Conservation (phyloP, 2,113 vertebrate species). For the Microcebus murinus region DNA sequence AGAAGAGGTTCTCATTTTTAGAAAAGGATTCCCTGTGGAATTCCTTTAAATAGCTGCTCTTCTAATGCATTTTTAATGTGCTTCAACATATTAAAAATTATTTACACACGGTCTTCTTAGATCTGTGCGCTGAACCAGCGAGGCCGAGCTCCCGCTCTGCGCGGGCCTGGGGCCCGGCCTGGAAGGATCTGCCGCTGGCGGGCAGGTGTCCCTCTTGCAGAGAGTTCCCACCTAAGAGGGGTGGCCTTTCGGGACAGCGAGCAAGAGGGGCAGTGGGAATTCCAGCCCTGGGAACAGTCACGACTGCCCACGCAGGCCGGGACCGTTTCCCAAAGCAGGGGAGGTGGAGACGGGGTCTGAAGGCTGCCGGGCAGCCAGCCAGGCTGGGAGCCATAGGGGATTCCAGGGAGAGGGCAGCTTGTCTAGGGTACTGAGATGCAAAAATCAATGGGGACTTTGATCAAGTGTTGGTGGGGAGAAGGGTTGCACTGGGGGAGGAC, state of each 20-base stretch:
- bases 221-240: background rate
- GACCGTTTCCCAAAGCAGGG: background rate
- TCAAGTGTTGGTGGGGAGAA: rapidly evolving
- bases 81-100: constrained; percentile 12
- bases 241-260: rapidly evolving
- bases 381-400: background rate
- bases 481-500: rapidly evolving
- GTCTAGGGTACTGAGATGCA: background rate
- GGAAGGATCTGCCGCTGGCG: background rate
- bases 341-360: no score
- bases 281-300: background rate
- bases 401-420: background rate
- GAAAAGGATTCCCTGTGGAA: background rate
- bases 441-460: background rate
- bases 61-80: constrained; percentile 39
- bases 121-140: rapidly evolving
- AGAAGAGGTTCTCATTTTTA: background rate
- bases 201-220: rapidly evolving
- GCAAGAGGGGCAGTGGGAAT: rapidly evolving
- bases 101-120: background rate
- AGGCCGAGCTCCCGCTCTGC: background rate
- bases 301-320: no score
- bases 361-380: background rate
- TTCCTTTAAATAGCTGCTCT: background rate
- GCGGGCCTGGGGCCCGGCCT: rapidly evolving